Percentiles rank a stretch among this genome's conserved stretches.
These are phyloP conservation scores for Zoanthus sansibaricus DNA, from an alignment of 92 coral and sea anemone genomes.

Conservation along the genomic window DNA sequence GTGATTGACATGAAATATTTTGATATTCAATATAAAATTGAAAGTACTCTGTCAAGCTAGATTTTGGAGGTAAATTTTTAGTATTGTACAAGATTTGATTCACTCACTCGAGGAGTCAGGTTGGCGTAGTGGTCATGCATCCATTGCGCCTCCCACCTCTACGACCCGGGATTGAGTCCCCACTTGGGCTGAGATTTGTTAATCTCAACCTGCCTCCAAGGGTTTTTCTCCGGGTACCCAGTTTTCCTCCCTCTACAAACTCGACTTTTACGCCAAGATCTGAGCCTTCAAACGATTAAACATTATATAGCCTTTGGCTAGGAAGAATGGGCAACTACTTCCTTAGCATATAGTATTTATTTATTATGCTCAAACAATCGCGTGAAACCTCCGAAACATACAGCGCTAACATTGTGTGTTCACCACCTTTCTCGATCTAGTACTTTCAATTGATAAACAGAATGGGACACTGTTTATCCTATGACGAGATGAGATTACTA, in stretches of 20 bases:
- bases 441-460: background rate
- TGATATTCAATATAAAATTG: background rate
- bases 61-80: background rate
- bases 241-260: no score
- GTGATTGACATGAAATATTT: background rate
- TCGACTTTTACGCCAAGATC: no score
- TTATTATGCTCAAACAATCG: background rate
- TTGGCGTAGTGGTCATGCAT: no score
- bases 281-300: no score
- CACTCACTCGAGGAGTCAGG: background rate
- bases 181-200: no score
- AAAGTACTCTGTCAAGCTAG: background rate
- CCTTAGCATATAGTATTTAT: no score
- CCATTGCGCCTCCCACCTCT: no score
- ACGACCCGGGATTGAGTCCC: no score
- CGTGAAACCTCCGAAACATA: conserved; percentile 2
- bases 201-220: no score
- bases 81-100: background rate
- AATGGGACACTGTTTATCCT: conserved; percentile 2
- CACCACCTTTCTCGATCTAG: conserved; percentile 1
- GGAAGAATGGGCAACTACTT: no score
- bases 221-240: no score
- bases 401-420: background rate
- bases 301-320: no score
- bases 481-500: background rate